phyloP scores from a whole-genome alignment of 2,888 invertebrate genomes.

The Pollenia labialis region DNA sequence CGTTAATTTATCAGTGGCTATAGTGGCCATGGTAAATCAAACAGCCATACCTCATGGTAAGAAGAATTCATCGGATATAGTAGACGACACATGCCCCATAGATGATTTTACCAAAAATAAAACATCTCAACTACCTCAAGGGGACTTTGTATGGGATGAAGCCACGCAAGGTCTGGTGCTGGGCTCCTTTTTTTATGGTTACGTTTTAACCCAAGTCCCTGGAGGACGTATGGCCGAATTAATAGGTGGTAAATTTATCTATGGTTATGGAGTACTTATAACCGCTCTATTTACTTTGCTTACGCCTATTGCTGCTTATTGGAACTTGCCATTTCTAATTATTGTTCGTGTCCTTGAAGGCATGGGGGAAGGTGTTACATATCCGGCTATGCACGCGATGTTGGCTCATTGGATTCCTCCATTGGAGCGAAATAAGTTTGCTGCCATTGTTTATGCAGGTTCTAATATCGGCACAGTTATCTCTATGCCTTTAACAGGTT shows the following conservation, averaged over 20 bases:
- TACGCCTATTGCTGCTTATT: slow-evolving; percentile 91
- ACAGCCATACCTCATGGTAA: slow-evolving; percentile 86
- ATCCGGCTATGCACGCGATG: slow-evolving; percentile 97
- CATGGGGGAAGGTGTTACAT: slow-evolving; percentile 94
- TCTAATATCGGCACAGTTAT: slow-evolving; percentile 96
- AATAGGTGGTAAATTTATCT: slow-evolving; percentile 94
- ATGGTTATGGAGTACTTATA: slow-evolving; percentile 91
- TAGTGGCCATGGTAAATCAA: slow-evolving; percentile 96
- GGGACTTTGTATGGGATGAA: slow-evolving; percentile 92
- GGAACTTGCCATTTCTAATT: slow-evolving; percentile 88
- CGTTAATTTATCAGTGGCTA: slow-evolving; percentile 95
- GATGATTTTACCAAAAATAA: slow-evolving; percentile 85
- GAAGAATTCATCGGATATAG: slow-evolving; percentile 81
- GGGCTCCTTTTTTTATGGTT: slow-evolving; percentile 93
- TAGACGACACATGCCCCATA: slow-evolving; percentile 85
- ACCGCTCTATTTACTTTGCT: slow-evolving; percentile 93
- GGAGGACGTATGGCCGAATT: slow-evolving; percentile 93
- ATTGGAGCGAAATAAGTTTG: slow-evolving; percentile 94
- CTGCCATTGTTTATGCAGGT: slow-evolving; percentile 94
- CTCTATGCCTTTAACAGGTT: slow-evolving; percentile 92
- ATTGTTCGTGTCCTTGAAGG: slow-evolving; percentile 92
- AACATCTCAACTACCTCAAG: slow-evolving; percentile 81
- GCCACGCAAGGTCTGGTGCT: slow-evolving; percentile 91
- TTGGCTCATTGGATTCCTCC: slow-evolving; percentile 97
- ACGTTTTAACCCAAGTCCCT: slow-evolving; percentile 91